A percentile compares a stretch with the other conserved stretches of the same genome.
phyloP scores from a whole-genome alignment of 35 echinoderm and acorn worm genomes.

The Heliocidaris tuberculata region DNA sequence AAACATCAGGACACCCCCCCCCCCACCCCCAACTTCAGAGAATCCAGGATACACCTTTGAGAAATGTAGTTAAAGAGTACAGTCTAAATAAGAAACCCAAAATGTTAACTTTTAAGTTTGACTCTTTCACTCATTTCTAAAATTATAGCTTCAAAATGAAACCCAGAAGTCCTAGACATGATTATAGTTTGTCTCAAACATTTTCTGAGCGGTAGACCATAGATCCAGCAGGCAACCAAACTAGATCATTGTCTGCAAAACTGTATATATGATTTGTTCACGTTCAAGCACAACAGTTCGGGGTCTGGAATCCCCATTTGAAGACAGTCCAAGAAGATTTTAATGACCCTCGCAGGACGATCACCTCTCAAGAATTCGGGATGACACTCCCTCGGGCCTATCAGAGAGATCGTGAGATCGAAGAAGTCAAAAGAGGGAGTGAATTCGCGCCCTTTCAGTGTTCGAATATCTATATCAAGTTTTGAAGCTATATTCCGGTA shows the following conservation, averaged over 20 bases:
- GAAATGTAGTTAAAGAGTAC: too few species aligned
- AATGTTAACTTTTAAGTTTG: too few species aligned
- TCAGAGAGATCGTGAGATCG: background rate
- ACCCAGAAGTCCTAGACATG: too few species aligned
- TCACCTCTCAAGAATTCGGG: background rate
- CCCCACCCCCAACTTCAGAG: too few species aligned
- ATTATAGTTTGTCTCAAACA: too few species aligned
- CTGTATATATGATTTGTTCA: background rate
- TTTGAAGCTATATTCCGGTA: too few species aligned
- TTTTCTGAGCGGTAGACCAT: background rate
- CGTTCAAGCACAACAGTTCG: background rate
- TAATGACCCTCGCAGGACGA: slow-evolving; percentile 8
- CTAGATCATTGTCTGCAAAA: background rate
- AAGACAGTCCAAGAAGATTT: background rate
- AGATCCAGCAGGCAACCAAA: background rate
- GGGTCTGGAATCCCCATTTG: background rate
- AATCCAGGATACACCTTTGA: too few species aligned
- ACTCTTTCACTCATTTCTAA: too few species aligned
- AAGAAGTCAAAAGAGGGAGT: background rate
- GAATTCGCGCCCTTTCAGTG: background rate
- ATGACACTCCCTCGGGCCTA: background rate
- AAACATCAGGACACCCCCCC: too few species aligned
- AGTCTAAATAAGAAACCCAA: too few species aligned
- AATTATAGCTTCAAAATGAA: too few species aligned
- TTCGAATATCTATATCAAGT: too few species aligned